Conservation (phyloP, 2,113 vertebrate species). For the Vicugna pacos region DNA sequence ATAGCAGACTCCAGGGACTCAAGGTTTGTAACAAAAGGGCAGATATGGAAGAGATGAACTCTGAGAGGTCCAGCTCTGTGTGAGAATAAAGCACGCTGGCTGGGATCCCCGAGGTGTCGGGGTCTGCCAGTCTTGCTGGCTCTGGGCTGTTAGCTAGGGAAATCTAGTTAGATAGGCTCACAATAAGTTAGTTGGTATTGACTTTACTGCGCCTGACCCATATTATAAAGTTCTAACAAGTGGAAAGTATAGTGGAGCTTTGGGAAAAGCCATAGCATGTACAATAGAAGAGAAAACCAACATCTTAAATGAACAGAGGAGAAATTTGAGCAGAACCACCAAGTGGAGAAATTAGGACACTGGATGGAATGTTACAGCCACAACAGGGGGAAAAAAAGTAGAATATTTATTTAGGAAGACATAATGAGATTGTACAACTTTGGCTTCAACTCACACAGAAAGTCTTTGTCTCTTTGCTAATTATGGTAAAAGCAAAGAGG, state of each 20-base stretch:
- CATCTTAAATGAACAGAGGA: constrained; percentile 68
- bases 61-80: background rate
- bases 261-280: constrained; percentile 61
- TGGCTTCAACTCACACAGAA: background rate
- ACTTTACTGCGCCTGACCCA: constrained; percentile 67
- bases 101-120: constrained; percentile 39
- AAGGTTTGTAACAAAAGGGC: constrained; percentile 70
- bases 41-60: constrained; percentile 76
- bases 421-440: constrained; percentile 1
- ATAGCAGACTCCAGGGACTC: constrained; percentile 73
- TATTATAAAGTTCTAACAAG: constrained; percentile 68
- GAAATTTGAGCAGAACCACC: constrained; percentile 71
- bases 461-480: constrained; percentile 54
- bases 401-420: constrained; percentile 63
- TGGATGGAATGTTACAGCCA: constrained; percentile 58
- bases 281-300: constrained; percentile 48
- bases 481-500: background rate
- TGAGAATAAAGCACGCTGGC: constrained; percentile 58
- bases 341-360: constrained; percentile 66
- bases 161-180: constrained; percentile 45
- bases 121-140: constrained; percentile 65
- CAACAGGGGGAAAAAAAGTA: background rate
- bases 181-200: constrained; percentile 55
- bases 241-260: constrained; percentile 68
- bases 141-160: background rate